Evolutionary conservation across 2,797 vertebrate species (phyloP), one percentile per base, ranked within the genome.

Genomic region (Spinibarbus caldwelli): DNA sequence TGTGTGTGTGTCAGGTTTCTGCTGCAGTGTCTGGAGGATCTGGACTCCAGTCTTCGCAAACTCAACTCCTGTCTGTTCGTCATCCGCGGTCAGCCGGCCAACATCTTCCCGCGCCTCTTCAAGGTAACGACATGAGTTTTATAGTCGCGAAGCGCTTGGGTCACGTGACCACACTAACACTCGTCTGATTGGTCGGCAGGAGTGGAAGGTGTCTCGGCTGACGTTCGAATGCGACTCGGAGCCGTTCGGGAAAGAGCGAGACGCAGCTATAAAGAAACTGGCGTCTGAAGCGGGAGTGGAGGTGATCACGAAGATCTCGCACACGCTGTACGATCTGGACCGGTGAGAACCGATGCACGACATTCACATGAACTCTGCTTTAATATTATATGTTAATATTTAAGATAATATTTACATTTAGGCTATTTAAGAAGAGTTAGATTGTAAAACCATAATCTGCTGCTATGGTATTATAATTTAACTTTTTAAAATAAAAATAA

Each of bases 301-400:
- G 83, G 90, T 91, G n/a, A 47, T 79, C 6, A 83, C 87, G 10
- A 89, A 87, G 81, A 89, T 86, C 67, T 92, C 92, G 2, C 92
- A 92, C 89, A 92, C 91, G n/a, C 89, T 92, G 29, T 92, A 92
- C 21, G 87, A 92, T 66, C 88, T 92, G 36, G 90, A 92, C 87
- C 89, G 84, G 92, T 90, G 83, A 38, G 41, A 29, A 59, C 57
- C 15, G 34, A 36, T 36, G 34, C 34, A 36, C 29, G 19, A n/a
- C 38, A 9, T 38, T 38, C 38, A 34, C 31, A 3, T 3, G 31
- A 34, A 3, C 31, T 4, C 31, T 45, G 15, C 52, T 64, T n/a
- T 26, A 29, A 64, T 2, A 10, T 45, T 54, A 8, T 21, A 6
- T 23, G 23, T 21, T 23, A 54, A 34, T 34, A 4, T 34, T 34